Conservation (phyloP, 2,113 vertebrate species). For the Dromaius novaehollandiae region DNA sequence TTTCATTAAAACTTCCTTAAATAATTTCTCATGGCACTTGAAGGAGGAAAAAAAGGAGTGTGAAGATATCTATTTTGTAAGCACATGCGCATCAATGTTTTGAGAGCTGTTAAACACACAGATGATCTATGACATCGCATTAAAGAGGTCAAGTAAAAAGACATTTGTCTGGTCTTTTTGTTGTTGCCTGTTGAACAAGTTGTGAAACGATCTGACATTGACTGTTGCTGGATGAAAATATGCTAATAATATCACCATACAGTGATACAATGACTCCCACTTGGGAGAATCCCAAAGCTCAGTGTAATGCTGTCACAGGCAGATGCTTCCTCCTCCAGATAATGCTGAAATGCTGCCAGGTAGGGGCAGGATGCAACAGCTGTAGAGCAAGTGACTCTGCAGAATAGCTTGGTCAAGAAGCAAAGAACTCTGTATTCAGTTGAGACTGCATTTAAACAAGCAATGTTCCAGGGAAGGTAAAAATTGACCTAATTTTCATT, state of each 20-base stretch:
- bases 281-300: conserved; percentile 52
- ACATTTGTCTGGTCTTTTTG: conserved; percentile 58
- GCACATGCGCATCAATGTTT: conserved; percentile 53
- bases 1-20: conserved; percentile 84
- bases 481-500: background rate
- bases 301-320: background rate
- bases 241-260: conserved; percentile 39
- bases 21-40: conserved; percentile 79
- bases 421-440: background rate
- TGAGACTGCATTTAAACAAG: background rate
- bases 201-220: conserved; percentile 48
- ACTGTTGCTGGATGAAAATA: conserved; percentile 53
- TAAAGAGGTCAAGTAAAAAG: conserved; percentile 71
- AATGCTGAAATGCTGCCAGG: conserved; percentile 41
- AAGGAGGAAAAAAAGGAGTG: conserved; percentile 55
- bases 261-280: conserved; percentile 32
- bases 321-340: conserved; percentile 8
- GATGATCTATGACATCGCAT: conserved; percentile 65
- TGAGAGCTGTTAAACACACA: conserved; percentile 69
- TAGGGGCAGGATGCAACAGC: conserved; percentile 25
- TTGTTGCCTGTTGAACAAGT: conserved; percentile 61
- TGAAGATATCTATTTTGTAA: conserved; percentile 70
- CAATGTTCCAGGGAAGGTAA: background rate
- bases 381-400: conserved; percentile 39
- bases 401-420: conserved; percentile 35